A percentile compares a stretch with the other conserved stretches of the same genome.
Evolutionary conservation across 2,797 vertebrate genomes (phyloP).

Genomic region (Momotus momota): DNA sequence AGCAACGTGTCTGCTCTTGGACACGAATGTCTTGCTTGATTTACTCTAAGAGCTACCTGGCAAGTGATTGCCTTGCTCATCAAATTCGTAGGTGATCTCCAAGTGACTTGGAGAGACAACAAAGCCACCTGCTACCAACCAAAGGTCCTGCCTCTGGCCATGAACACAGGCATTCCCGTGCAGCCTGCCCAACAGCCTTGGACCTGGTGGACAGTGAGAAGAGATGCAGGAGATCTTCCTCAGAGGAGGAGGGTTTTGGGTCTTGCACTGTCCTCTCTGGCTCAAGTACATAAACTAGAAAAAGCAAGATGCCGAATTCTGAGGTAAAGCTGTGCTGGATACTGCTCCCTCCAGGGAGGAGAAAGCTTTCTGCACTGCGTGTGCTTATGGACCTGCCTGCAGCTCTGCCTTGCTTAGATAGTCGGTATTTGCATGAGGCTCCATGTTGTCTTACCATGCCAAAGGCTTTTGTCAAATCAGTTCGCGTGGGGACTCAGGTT

Average conservation of each 20-base stretch:
- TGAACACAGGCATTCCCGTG: background rate
- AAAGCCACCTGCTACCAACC: background rate
- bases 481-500: background rate
- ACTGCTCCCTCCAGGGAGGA: background rate
- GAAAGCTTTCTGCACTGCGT: background rate
- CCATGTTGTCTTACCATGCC: background rate
- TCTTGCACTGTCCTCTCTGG: background rate
- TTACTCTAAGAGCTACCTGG: background rate
- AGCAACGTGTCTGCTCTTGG: background rate
- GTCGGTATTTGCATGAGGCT: background rate
- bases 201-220: background rate
- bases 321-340: background rate
- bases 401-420: background rate
- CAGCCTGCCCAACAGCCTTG: background rate
- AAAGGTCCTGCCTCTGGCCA: background rate
- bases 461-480: background rate
- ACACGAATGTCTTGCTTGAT: background rate
- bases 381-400: background rate
- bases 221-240: background rate
- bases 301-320: background rate
- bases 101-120: background rate
- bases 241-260: background rate
- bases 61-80: background rate
- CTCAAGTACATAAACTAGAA: background rate
- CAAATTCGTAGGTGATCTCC: background rate